phyloP scores from a whole-genome alignment of 2,113 vertebrate genomes.

The Phalacrocorax aristotelis region DNA sequence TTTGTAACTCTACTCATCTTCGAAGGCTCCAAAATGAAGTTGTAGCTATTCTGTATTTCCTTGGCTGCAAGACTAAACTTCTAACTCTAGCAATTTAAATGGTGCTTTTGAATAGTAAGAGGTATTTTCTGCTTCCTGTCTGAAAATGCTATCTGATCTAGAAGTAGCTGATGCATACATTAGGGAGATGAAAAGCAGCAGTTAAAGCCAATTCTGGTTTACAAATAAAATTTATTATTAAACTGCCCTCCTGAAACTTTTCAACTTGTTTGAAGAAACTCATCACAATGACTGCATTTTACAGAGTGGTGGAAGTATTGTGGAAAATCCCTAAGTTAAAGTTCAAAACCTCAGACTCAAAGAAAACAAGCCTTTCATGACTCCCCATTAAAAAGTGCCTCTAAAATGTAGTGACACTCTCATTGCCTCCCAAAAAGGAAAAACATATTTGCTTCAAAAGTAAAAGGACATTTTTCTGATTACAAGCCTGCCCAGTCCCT shows the following conservation, averaged over 20 bases:
- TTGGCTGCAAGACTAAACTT: not conserved
- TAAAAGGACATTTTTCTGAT: not conserved
- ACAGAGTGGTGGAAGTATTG: slow-evolving; percentile 13
- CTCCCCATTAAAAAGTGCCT: not conserved
- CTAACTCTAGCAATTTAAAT: not conserved
- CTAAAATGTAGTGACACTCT: not conserved
- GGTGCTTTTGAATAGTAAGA: not conserved
- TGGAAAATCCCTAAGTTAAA: slow-evolving; percentile 15
- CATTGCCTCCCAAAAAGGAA: not conserved
- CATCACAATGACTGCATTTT: slow-evolving; percentile 45
- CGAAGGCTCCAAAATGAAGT: not conserved
- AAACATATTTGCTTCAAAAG: not conserved
- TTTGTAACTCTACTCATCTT: not conserved
- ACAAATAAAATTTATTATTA: slow-evolving; percentile 60
- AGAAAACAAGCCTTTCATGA: not conserved
- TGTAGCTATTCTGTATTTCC: not conserved
- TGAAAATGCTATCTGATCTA: not conserved
- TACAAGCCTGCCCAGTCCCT: not conserved
- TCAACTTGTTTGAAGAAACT: slow-evolving; percentile 58
- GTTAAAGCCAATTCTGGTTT: slow-evolving; percentile 56
- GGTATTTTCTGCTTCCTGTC: not conserved
- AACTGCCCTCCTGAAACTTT: slow-evolving; percentile 51
- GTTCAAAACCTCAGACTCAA: slow-evolving; percentile 43
- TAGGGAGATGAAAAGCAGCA: slow-evolving; percentile 53
- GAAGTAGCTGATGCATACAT: slow-evolving; percentile 37